Evolutionary conservation across 2,797 vertebrate genomes (phyloP).

Genomic region (Scolopax bukidnonensis): DNA sequence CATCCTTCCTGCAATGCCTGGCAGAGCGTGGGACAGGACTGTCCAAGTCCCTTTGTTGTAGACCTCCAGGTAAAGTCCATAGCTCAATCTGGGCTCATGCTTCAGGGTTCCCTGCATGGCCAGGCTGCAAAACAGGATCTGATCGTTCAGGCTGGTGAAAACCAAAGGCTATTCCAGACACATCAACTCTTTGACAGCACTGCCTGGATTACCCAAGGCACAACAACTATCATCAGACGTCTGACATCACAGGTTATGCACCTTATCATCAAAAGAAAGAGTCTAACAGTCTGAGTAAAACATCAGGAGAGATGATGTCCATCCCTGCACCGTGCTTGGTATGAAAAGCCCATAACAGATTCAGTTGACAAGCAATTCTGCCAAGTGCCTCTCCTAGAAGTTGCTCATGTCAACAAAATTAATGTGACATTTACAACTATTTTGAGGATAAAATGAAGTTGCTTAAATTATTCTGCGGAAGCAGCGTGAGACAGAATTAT

Average conservation of each 20-base stretch:
- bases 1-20: too few species aligned
- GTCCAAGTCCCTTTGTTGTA: not conserved
- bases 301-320: not conserved
- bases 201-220: not conserved
- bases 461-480: conserved; percentile 77
- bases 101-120: not conserved
- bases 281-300: not conserved
- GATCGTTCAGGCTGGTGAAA: not conserved
- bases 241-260: not conserved
- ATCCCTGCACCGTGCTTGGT: not conserved
- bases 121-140: not conserved
- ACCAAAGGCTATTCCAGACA: not conserved
- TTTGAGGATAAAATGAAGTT: conserved; percentile 79
- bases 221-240: not conserved
- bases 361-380: conserved; percentile 74
- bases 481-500: conserved; percentile 78
- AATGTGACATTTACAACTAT: conserved; percentile 83
- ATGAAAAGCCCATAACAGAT: conserved; percentile 35
- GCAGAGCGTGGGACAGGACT: not conserved
- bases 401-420: conserved; percentile 80
- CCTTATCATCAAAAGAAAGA: not conserved
- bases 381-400: conserved; percentile 70
- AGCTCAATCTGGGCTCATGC: not conserved
- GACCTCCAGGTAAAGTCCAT: not conserved
- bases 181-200: not conserved